Evolutionary conservation across 2,888 invertebrate species (phyloP).

Genomic region (Cerastis rubricosa): DNA sequence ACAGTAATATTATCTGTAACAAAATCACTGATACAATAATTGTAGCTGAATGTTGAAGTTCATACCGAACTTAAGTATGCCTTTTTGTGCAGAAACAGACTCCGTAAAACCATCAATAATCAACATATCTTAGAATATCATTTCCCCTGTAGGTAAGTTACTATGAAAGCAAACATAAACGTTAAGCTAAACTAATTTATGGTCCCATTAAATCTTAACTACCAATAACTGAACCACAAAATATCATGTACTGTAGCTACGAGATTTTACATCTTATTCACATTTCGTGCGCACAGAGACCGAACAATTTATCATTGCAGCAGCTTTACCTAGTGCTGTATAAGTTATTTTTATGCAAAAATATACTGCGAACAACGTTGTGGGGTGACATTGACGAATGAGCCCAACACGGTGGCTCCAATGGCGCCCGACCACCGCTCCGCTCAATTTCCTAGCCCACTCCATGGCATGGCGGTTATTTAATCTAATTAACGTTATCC

Average conservation of each 20-base stretch:
- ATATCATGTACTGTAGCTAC: conserved; percentile 24
- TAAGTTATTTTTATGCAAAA: conserved; percentile 85
- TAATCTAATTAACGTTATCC: conserved; percentile 70
- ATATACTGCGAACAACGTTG: conserved; percentile 80
- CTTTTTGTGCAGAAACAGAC: background rate
- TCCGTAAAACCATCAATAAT: conserved; percentile 34
- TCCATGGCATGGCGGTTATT: conserved; percentile 68
- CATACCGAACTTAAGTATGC: background rate
- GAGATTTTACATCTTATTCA: conserved; percentile 52
- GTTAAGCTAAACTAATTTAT: conserved; percentile 53
- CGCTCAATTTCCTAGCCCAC: conserved; percentile 79
- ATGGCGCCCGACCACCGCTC: conserved; percentile 70
- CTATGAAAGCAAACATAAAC: conserved; percentile 52
- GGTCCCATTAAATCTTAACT: conserved; percentile 51
- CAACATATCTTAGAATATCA: conserved; percentile 39
- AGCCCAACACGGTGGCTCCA: conserved; percentile 69
- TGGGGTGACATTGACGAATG: conserved; percentile 83
- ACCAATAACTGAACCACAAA: conserved; percentile 53
- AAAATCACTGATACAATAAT: conserved; percentile 19
- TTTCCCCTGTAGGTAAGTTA: conserved; percentile 45
- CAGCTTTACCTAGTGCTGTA: conserved; percentile 67
- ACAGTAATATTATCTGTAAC: background rate
- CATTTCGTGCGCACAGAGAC: conserved; percentile 48
- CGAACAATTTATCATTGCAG: conserved; percentile 71
- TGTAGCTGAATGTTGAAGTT: background rate